Evolutionary conservation across 2,113 vertebrate species (phyloP).

Genomic region (Nestor notabilis): DNA sequence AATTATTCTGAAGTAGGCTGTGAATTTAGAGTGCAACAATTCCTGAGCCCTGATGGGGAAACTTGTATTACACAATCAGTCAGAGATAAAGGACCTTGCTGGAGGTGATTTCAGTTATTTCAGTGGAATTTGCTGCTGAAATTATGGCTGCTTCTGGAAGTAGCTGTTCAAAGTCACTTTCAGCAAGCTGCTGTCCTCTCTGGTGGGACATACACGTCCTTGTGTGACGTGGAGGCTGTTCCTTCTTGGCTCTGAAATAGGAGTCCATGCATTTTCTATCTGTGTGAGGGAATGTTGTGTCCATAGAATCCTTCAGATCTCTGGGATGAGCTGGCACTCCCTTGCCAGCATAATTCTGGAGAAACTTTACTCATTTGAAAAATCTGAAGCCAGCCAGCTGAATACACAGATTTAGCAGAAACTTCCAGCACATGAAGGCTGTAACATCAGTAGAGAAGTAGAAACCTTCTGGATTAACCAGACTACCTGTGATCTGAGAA

Average conservation of each 20-base stretch:
- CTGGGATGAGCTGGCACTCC: not conserved
- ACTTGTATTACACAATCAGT: not conserved
- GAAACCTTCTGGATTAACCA: constrained; percentile 27
- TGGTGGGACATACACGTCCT: not conserved
- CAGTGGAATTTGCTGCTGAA: not conserved
- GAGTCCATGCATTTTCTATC: not conserved
- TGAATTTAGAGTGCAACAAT: not conserved
- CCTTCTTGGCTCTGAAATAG: not conserved
- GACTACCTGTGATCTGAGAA: not conserved
- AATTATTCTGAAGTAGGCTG: not conserved
- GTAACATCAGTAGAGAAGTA: not conserved
- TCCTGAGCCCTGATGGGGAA: not conserved
- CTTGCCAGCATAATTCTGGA: not conserved
- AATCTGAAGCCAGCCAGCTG: not conserved
- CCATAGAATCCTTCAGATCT: not conserved
- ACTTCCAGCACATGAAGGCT: not conserved
- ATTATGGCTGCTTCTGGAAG: not conserved
- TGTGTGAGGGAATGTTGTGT: not conserved
- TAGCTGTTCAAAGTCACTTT: not conserved
- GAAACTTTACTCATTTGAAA: not conserved
- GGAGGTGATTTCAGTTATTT: not conserved
- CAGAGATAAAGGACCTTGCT: not conserved
- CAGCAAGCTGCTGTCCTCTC: not conserved
- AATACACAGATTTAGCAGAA: constrained; percentile 19
- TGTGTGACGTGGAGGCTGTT: not conserved